Conservation (phyloP, 2,888 invertebrate genomes). For the Sinohyriopsis cumingii region DNA sequence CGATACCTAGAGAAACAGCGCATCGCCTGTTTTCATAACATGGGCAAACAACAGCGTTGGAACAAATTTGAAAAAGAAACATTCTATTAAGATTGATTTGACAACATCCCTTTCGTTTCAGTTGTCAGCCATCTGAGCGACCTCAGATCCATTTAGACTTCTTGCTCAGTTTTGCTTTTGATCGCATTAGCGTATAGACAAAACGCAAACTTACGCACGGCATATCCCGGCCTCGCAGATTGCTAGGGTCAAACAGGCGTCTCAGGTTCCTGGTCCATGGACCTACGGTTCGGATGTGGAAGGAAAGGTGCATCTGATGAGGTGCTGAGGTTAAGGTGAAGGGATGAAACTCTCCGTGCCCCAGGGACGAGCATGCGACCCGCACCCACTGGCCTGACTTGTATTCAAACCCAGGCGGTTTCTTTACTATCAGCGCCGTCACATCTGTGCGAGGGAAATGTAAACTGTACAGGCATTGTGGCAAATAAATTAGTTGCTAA, state of each 20-base stretch:
- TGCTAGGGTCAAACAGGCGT: conserved; percentile 65
- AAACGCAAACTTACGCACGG: conserved; percentile 33
- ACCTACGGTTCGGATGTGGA: conserved; percentile 78
- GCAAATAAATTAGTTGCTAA: too few relatives aligned
- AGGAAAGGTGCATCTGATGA: conserved; percentile 75
- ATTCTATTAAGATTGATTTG: too few relatives aligned
- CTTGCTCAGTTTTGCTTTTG: too few relatives aligned
- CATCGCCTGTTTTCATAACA: too few relatives aligned
- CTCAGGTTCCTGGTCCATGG: conserved; percentile 78
- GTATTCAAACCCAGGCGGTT: conserved; percentile 77
- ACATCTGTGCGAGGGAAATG: conserved; percentile 73
- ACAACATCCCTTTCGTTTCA: too few relatives aligned
- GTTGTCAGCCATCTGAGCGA: too few relatives aligned
- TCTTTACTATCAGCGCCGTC: conserved; percentile 76
- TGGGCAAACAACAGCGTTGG: too few relatives aligned
- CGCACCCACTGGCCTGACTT: conserved; percentile 80
- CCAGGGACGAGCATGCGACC: conserved; percentile 76
- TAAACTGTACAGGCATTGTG: neutral
- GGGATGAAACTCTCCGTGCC: conserved; percentile 77
- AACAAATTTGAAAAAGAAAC: too few relatives aligned
- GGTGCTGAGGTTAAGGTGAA: conserved; percentile 80
- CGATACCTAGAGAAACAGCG: too few relatives aligned
- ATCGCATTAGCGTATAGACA: too few relatives aligned
- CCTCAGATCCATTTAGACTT: too few relatives aligned
- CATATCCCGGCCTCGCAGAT: conserved; percentile 17